Conservation (phyloP, 1,140 invertebrate species). For the Leptinotarsa undecemlineata region DNA sequence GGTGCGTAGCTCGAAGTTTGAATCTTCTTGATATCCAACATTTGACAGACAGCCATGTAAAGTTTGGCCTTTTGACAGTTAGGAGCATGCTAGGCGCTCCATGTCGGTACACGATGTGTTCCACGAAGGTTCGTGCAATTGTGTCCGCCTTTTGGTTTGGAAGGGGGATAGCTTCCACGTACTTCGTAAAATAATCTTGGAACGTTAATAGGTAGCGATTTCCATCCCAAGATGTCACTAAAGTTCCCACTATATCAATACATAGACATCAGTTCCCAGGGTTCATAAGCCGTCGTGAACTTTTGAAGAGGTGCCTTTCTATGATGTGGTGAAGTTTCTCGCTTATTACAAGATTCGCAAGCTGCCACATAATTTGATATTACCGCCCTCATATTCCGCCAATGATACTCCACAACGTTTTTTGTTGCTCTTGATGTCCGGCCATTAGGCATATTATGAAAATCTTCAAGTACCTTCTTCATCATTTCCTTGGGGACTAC, state of each 20-base stretch:
- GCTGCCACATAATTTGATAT: slow-evolving; percentile 19
- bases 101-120: slow-evolving; percentile 32
- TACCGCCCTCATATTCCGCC: no score
- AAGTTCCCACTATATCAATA: slow-evolving; percentile 19
- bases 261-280: not conserved
- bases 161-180: slow-evolving; percentile 37
- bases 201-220: slow-evolving; percentile 12
- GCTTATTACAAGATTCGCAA: slow-evolving; percentile 15
- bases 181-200: slow-evolving; percentile 22
- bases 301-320: slow-evolving; percentile 10
- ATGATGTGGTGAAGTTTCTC: not conserved
- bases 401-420: not conserved
- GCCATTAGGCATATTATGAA: not conserved
- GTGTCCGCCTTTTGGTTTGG: slow-evolving; percentile 30
- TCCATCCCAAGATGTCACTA: not conserved
- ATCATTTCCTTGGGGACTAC: not conserved
- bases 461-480: not conserved
- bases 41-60: slow-evolving; percentile 18
- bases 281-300: not conserved
- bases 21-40: not conserved
- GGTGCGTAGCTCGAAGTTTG: slow-evolving; percentile 48
- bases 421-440: not conserved
- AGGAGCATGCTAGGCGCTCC: slow-evolving; percentile 37
- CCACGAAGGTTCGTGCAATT: slow-evolving; percentile 34
- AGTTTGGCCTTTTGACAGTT: slow-evolving; percentile 42